Conservation (phyloP, 2,888 invertebrate species). For the Hymenopus coronatus region DNA sequence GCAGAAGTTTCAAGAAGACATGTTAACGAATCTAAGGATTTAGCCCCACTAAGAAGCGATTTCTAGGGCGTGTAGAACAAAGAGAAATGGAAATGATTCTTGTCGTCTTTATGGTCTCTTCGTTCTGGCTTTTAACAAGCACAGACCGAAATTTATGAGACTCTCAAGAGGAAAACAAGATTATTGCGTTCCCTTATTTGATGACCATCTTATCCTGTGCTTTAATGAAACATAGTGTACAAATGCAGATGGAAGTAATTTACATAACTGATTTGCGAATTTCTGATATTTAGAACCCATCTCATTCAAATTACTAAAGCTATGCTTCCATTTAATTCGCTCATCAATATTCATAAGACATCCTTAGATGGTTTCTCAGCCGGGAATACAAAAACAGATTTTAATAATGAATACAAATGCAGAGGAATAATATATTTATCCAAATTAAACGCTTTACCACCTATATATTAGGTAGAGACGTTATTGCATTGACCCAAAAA, state of each 20-base stretch:
- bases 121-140: not conserved
- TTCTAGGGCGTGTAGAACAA: not conserved
- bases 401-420: not conserved
- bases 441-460: too few relatives aligned
- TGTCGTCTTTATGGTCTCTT: not conserved
- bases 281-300: not conserved
- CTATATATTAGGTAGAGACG: too few relatives aligned
- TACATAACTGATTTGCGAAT: not conserved
- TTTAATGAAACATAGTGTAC: not conserved
- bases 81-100: not conserved
- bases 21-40: not conserved
- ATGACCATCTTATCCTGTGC: not conserved
- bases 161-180: not conserved
- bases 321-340: not conserved
- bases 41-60: not conserved
- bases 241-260: not conserved
- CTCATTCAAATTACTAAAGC: not conserved
- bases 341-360: not conserved
- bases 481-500: too few relatives aligned
- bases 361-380: not conserved
- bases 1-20: not conserved
- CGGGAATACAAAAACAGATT: not conserved
- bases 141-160: not conserved
- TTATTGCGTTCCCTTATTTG: not conserved
- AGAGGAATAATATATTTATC: not conserved